Evolutionary conservation across 2,888 invertebrate genomes (phyloP).

Genomic region (Ametastegia equiseti): DNA sequence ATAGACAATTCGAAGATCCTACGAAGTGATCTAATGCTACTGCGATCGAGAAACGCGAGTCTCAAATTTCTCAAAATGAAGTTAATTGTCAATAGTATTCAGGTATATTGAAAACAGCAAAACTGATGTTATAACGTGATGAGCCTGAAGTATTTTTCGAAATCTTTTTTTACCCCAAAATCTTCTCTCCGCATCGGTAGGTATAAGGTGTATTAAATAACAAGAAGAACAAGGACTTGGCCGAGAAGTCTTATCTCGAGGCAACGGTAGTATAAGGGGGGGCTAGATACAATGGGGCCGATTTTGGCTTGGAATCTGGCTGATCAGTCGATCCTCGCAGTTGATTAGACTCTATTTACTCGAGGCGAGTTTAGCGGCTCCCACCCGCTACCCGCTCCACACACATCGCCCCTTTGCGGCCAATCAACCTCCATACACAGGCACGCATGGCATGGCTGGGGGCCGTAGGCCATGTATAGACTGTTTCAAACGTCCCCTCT

Average conservation of each 20-base stretch:
- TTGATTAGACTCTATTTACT: constrained; percentile 76
- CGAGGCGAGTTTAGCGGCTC: constrained; percentile 70
- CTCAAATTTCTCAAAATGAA: background rate
- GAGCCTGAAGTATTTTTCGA: background rate
- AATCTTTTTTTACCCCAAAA: background rate
- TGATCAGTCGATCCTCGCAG: constrained; percentile 71
- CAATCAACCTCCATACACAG: constrained; percentile 74
- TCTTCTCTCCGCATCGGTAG: background rate
- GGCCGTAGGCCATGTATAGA: constrained; percentile 50
- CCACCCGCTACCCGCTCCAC: constrained; percentile 50
- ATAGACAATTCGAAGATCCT: too few relatives aligned
- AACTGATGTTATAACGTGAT: background rate
- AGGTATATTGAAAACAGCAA: too few relatives aligned
- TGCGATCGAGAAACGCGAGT: background rate
- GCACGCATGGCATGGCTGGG: constrained; percentile 67
- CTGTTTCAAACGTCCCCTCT: constrained; percentile 41
- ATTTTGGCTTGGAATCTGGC: constrained; percentile 72
- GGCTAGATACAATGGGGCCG: constrained; percentile 53
- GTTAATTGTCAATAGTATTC: too few relatives aligned
- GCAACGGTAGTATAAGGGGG: background rate
- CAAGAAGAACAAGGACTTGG: constrained; percentile 30
- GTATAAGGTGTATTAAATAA: constrained; percentile 17
- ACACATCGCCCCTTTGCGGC: constrained; percentile 69
- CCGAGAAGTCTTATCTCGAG: constrained; percentile 39
- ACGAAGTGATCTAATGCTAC: too few relatives aligned